Conservation (phyloP, 2,797 vertebrate genomes). For the Leptodactylus fallax region DNA sequence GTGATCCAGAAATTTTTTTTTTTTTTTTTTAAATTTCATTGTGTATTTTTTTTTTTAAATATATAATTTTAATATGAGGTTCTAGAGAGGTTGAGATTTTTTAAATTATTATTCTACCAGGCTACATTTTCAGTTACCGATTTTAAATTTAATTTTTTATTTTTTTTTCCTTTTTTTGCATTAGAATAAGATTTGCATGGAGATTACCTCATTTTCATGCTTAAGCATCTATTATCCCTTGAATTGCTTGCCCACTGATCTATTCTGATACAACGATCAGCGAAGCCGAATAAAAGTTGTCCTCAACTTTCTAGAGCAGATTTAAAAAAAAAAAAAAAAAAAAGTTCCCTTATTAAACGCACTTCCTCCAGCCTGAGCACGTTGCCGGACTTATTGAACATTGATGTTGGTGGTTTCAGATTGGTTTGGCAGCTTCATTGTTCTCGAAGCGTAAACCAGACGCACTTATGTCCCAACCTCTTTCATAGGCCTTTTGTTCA, state of each 20-base stretch:
- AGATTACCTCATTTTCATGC: constrained; percentile 65
- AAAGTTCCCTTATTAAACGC: constrained; percentile 78
- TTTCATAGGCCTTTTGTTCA: constrained; percentile 86
- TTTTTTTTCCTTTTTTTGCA: background rate
- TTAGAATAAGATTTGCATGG: constrained; percentile 34
- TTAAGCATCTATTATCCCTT: constrained; percentile 72
- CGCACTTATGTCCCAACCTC: constrained; percentile 87
- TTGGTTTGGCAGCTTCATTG: constrained; percentile 94
- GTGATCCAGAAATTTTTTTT: background rate
- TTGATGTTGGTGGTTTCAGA: constrained; percentile 90
- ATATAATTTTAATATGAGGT: too few relatives aligned
- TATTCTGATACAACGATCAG: constrained; percentile 68
- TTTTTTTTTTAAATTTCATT: background rate
- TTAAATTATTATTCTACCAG: background rate
- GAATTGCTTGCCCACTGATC: constrained; percentile 72
- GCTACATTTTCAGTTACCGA: too few relatives aligned
- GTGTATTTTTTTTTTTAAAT: background rate
- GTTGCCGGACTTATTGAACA: constrained; percentile 83
- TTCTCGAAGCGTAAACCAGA: constrained; percentile 91
- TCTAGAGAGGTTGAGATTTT: too few relatives aligned
- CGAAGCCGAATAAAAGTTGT: constrained; percentile 71
- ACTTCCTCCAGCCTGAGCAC: constrained; percentile 84
- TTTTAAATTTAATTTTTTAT: background rate
- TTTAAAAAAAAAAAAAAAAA: constrained; percentile 68
- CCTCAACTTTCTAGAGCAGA: constrained; percentile 77